Evolutionary conservation across 2,113 vertebrate species (phyloP).

Genomic region (Strix uralensis): DNA sequence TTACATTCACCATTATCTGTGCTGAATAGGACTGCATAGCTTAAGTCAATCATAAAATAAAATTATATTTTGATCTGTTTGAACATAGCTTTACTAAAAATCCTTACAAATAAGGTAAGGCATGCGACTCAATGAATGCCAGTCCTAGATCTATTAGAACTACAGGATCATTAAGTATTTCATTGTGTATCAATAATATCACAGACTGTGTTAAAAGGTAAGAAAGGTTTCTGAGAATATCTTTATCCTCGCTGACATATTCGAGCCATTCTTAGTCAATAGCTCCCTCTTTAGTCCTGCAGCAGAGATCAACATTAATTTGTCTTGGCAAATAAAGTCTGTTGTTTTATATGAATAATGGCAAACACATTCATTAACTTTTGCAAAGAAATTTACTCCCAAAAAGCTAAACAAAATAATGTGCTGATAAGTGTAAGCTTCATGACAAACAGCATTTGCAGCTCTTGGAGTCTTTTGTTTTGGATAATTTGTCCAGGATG

Average conservation of each 20-base stretch:
- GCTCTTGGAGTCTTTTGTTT: background rate
- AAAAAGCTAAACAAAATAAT: background rate
- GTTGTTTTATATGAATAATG: background rate
- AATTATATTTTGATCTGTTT: background rate
- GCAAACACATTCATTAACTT: background rate
- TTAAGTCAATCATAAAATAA: background rate
- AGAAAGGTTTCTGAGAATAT: background rate
- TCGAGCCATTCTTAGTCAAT: conserved; percentile 63
- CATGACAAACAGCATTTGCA: background rate
- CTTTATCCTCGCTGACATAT: background rate
- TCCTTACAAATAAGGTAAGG: background rate
- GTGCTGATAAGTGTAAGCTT: background rate
- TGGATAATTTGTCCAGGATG: background rate
- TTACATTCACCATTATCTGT: background rate
- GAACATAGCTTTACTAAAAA: background rate
- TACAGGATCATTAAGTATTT: conserved; percentile 13
- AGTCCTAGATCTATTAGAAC: background rate
- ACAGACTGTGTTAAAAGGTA: background rate
- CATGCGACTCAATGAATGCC: background rate
- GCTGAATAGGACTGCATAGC: background rate
- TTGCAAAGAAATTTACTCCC: background rate
- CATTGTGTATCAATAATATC: background rate
- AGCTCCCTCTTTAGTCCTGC: conserved; percentile 74
- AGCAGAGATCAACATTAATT: conserved; percentile 3
- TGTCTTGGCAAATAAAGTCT: background rate